Conservation (phyloP, 2,797 vertebrate species). For the Hemibagrus guttatus region DNA sequence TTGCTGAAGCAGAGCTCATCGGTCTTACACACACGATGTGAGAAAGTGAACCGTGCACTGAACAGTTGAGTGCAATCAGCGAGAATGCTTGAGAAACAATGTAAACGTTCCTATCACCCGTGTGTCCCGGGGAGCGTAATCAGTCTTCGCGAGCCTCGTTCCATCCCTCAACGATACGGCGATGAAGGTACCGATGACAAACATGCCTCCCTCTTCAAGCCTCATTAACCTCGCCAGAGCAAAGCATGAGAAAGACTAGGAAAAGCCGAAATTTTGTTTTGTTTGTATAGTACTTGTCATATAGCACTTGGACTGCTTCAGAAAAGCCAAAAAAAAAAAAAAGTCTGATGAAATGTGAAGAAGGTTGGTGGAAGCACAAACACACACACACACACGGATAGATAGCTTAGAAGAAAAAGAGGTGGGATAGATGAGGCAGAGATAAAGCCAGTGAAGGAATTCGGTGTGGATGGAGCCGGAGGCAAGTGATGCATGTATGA, state of each 20-base stretch:
- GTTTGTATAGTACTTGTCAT: slow-evolving; percentile 37
- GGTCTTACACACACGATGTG: slow-evolving; percentile 23
- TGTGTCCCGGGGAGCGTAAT: slow-evolving; percentile 1
- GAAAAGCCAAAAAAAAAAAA: slow-evolving; percentile 8
- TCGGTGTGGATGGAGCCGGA: slow-evolving; percentile 48
- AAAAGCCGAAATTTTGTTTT: slow-evolving; percentile 36
- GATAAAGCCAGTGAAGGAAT: slow-evolving; percentile 64
- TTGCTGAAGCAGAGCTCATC: slow-evolving; percentile 36
- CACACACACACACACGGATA: background rate
- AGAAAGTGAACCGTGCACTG: background rate
- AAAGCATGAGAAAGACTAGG: slow-evolving; percentile 38
- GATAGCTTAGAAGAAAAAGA: slow-evolving; percentile 42
- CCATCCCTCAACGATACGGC: slow-evolving; percentile 54
- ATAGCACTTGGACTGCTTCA: slow-evolving; percentile 27
- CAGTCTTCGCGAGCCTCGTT: slow-evolving; percentile 43
- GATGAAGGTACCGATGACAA: slow-evolving; percentile 62
- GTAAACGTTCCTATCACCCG: slow-evolving; percentile 36
- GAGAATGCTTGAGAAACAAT: slow-evolving; percentile 26
- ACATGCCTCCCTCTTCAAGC: slow-evolving; percentile 63
- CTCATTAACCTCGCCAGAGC: slow-evolving; percentile 53
- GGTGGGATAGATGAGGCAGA: slow-evolving; percentile 62
- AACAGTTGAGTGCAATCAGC: slow-evolving; percentile 8
- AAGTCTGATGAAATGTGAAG: background rate
- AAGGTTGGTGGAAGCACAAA: background rate
- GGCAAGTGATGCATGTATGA: slow-evolving; percentile 5